These are phyloP conservation scores for Platyrinchus mystaceus DNA, from an alignment of 2,797 vertebrate genomes.

Conservation along the genomic window DNA sequence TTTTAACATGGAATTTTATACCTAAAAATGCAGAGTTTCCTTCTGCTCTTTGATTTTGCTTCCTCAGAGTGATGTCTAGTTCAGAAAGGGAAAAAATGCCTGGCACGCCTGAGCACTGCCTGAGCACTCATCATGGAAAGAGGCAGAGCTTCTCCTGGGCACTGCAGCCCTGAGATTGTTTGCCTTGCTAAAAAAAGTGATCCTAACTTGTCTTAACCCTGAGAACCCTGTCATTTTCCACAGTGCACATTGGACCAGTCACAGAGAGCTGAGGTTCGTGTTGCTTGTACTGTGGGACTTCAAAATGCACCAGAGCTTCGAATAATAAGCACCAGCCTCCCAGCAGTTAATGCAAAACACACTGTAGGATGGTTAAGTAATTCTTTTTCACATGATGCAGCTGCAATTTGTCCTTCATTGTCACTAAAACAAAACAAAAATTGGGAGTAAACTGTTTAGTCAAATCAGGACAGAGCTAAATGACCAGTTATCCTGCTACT, in stretches of 20 bases:
- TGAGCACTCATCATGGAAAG: slow-evolving; percentile 45
- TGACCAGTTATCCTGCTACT: neutral
- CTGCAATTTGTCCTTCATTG: slow-evolving; percentile 8
- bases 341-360: neutral
- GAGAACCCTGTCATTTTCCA: neutral
- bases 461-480: neutral
- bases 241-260: neutral
- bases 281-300: neutral
- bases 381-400: neutral
- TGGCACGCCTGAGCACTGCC: neutral
- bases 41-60: neutral
- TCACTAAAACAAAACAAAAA: neutral
- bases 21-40: neutral
- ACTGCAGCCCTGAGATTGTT: neutral
- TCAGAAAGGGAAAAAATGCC: slow-evolving; percentile 56
- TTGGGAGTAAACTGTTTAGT: neutral
- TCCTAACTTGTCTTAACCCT: slow-evolving; percentile 32
- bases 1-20: neutral
- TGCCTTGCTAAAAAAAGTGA: slow-evolving; percentile 27
- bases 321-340: neutral
- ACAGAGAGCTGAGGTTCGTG: neutral
- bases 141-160: slow-evolving; percentile 15
- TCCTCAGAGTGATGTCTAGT: neutral
- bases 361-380: neutral
- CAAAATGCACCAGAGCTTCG: neutral